Conservation (phyloP, 1,140 invertebrate species). For the Saccostrea cuccullata region DNA sequence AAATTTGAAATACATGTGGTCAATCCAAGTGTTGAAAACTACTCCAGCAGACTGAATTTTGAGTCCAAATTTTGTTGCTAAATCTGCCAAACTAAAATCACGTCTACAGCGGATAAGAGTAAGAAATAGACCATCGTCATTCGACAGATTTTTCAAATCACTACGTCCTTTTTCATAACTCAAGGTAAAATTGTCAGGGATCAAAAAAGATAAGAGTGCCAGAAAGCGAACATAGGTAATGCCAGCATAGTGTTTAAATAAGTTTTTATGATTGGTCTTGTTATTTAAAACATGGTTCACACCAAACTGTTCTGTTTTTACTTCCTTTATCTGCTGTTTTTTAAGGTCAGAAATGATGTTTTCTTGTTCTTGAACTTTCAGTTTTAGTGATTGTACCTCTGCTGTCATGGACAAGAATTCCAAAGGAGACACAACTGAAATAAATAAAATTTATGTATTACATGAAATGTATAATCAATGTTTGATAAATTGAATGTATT, state of each 20-base stretch:
- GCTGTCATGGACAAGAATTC: constrained; percentile 26
- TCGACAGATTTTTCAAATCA: constrained; percentile 40
- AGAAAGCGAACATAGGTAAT: constrained; percentile 41
- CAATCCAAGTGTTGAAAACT: constrained; percentile 55
- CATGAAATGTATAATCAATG: too few species aligned
- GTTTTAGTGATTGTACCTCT: constrained; percentile 36
- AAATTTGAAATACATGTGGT: constrained; percentile 59
- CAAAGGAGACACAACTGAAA: constrained; percentile 32
- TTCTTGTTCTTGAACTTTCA: neutral
- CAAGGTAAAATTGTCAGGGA: constrained; percentile 16
- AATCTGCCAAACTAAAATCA: constrained; percentile 52
- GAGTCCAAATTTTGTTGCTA: constrained; percentile 50
- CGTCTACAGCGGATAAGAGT: constrained; percentile 44
- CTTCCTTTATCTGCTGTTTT: neutral
- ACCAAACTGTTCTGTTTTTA: neutral
- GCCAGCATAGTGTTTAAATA: constrained; percentile 51
- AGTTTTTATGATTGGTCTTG: constrained; percentile 32
- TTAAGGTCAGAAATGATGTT: neutral
- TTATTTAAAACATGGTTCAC: constrained; percentile 6
- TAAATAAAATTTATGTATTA: too few species aligned
- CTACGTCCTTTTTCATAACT: constrained; percentile 37
- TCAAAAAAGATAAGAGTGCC: constrained; percentile 33
- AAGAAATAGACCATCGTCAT: constrained; percentile 54
- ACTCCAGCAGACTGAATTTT: constrained; percentile 16
- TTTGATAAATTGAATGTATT: too few species aligned